These are phyloP conservation scores for Pseudorasbora parva DNA, from an alignment of 2,113 vertebrate genomes.

Conservation along the genomic window DNA sequence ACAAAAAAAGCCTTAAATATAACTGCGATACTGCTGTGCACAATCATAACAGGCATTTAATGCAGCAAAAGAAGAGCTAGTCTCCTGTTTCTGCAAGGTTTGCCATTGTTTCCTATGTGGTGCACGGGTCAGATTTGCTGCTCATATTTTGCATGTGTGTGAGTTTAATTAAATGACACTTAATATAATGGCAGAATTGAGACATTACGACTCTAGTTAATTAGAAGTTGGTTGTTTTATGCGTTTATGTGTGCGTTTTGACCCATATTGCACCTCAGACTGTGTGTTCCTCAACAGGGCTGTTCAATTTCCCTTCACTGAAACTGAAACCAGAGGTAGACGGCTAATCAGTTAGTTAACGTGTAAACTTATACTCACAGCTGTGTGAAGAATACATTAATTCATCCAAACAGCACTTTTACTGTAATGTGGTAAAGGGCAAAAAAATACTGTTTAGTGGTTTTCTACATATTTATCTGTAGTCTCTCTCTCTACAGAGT, in stretches of 20 bases:
- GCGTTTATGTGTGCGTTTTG: background rate
- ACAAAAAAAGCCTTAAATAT: background rate
- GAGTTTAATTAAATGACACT: background rate
- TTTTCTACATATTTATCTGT: too few species aligned
- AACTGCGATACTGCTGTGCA: background rate
- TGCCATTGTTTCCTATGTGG: background rate
- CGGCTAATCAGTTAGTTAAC: slow-evolving; percentile 7
- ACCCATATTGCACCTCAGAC: slow-evolving; percentile 1
- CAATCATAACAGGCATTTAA: background rate
- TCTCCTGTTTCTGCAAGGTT: too few species aligned
- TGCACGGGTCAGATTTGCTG: background rate
- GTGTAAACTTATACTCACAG: background rate
- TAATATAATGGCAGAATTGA: slow-evolving; percentile 11
- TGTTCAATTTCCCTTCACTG: slow-evolving; percentile 1
- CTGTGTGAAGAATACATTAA: background rate
- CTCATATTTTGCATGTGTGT: background rate
- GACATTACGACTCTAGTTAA: background rate
- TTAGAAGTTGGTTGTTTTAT: slow-evolving; percentile 6
- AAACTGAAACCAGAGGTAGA: slow-evolving; percentile 1
- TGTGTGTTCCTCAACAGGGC: background rate
- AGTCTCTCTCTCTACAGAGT: too few species aligned
- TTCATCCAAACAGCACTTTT: background rate
- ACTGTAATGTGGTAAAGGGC: background rate
- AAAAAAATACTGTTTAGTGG: too few species aligned
- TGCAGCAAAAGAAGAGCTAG: background rate